Conservation (phyloP, 2,888 invertebrate species). For the Emmelina monodactyla region DNA sequence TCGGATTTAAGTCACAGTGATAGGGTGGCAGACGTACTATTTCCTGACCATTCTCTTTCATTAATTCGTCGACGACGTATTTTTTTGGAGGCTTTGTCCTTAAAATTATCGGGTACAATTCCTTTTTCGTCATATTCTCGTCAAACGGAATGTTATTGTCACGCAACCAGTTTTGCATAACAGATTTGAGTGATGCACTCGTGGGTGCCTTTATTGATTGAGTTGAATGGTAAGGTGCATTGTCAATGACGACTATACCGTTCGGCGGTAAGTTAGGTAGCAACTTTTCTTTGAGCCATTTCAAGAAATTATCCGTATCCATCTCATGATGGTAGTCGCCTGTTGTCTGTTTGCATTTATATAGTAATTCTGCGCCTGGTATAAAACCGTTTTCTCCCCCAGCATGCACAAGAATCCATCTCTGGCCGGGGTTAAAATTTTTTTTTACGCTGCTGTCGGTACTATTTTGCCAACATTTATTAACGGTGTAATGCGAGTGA, state of each 20-base stretch:
- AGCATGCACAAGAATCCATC: slow-evolving; percentile 17
- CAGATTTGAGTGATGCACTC: slow-evolving; percentile 5
- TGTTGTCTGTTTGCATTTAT: slow-evolving; percentile 15
- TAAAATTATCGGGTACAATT: slow-evolving; percentile 10
- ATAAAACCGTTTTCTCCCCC: slow-evolving; percentile 17
- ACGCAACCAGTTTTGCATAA: slow-evolving; percentile 16
- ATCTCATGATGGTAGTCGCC: slow-evolving; percentile 18
- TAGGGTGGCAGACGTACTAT: slow-evolving; percentile 12
- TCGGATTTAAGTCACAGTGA: background rate
- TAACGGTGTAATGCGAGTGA: slow-evolving; percentile 13
- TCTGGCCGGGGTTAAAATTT: slow-evolving; percentile 13
- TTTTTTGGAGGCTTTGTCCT: slow-evolving; percentile 13
- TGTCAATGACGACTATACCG: slow-evolving; percentile 7
- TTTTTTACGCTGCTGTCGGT: slow-evolving; percentile 12
- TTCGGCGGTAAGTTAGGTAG: slow-evolving; percentile 18
- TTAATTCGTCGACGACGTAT: slow-evolving; percentile 9
- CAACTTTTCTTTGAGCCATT: slow-evolving; percentile 18
- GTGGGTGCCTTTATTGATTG: slow-evolving; percentile 10
- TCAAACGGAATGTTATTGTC: slow-evolving; percentile 13
- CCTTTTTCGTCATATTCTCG: slow-evolving; percentile 14
- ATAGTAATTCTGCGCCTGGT: slow-evolving; percentile 13
- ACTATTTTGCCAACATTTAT: slow-evolving; percentile 18
- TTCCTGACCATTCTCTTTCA: slow-evolving; percentile 16
- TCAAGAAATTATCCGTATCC: slow-evolving; percentile 14
- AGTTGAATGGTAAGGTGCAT: slow-evolving; percentile 13